Base-by-base conservation (phyloP, 2,888 invertebrate genomes). In the Drosophila merina region DNA sequence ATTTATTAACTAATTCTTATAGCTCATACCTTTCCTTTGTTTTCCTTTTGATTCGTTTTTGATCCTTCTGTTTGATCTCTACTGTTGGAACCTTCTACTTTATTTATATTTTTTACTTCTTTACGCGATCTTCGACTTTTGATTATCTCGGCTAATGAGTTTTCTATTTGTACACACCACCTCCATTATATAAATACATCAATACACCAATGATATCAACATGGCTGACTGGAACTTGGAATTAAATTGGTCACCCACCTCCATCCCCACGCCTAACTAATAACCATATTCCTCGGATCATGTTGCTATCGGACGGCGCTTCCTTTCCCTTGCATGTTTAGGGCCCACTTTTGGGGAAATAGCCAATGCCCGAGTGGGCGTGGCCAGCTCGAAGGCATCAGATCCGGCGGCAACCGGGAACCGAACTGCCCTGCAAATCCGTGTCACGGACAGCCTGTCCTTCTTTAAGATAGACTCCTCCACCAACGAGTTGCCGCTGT, bases 401-500 rank as follows among this genome's bases (percentile, higher is more conserved):
- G 50, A 57, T 1, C 12, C 52, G 7, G 47, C 44, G 47, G 80
- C 72, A 50, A 20, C 20, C 20, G 58, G 63, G 33, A 79, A 77
- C 72, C 64, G 74, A 7, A 72, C 77, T 1, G 70, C 75, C n/a
- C 77, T 88, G 42, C 89, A 88, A 75, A 88, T 90, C 44, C 90
- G 90, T 2, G 81, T 90, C 51, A 89, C 89, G 12, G 88, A 90
- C 47, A 84, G 81, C 26, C 64, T 90, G 57, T 88, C 90, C 9
- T 86, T 91, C 47, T 91, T 86, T 60, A 91, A 91, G 78, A 90
- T 91, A 33, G 93, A 93, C 89, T 94, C 94, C 56, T 93, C 94
- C n/a, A 94, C 94, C 72, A 95, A 95, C 92, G 95, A 95, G 91
- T 91, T 95, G 83, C 95, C 95, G 62, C 91, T 95, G 80, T 94